Conservation (phyloP, 2,797 vertebrate species). For the Peromyscus aztecus region DNA sequence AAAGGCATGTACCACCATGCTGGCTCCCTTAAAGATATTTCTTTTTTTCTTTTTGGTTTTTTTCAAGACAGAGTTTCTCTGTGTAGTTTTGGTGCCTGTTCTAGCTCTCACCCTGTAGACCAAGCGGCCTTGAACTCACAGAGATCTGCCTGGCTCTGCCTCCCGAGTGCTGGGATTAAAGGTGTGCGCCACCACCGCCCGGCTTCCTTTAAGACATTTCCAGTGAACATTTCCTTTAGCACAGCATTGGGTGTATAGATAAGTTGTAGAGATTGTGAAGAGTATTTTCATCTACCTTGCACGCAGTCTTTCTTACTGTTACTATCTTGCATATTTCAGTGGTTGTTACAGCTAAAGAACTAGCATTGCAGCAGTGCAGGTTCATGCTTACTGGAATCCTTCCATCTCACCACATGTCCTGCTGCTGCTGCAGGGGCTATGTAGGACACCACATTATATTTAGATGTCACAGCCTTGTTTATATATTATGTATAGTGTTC, state of each 20-base stretch:
- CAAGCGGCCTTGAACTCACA: too few species aligned
- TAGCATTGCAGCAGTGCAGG: neutral
- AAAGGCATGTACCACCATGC: neutral
- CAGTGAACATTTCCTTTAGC: conserved; percentile 6
- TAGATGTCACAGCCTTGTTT: neutral
- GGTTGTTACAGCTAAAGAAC: neutral
- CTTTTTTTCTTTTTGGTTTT: too few species aligned
- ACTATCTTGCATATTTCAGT: neutral
- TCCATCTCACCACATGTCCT: neutral
- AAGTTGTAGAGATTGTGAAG: neutral
- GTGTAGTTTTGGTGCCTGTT: too few species aligned
- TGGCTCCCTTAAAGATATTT: neutral
- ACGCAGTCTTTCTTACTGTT: neutral
- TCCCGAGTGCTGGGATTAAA: neutral
- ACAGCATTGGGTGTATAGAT: conserved; percentile 4
- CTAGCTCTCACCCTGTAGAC: too few species aligned
- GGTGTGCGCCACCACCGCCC: neutral
- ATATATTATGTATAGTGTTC: too few species aligned
- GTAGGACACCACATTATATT: neutral
- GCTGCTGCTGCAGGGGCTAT: neutral
- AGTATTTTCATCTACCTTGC: neutral
- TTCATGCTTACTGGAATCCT: neutral
- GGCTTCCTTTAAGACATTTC: neutral
- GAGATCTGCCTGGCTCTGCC: too few species aligned
- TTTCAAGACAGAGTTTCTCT: too few species aligned